Evolutionary conservation across 2,113 vertebrate species (phyloP), one percentile per base, ranked within the genome.

Genomic region (Fregetta grallaria): DNA sequence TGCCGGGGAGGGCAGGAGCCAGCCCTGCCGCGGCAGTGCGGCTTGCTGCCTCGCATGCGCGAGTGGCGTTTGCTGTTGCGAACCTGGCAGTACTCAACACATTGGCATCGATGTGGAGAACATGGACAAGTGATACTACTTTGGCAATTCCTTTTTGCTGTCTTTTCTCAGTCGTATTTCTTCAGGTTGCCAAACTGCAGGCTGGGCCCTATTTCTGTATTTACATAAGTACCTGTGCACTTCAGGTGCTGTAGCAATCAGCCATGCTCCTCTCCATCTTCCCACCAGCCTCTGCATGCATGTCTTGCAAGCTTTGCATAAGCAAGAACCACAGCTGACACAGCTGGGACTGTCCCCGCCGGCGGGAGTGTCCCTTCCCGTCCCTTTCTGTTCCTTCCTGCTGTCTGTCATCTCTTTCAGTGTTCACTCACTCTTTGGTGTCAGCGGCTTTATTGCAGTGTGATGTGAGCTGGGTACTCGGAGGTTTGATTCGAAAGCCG

Each of bases 151-250:
- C 36, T 44, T 71, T 66, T 59, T 55, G 11, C 83, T 77, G 4
- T 36, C 47, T 92, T 42, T 40, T 88, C 42, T 20, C 44, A 23
- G 68, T 10, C 38, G 12, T 42, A 16, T 83, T 82, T 58, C 75
- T 68, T 90, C 50, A 53, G 55, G 42, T 32, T 88, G 63, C 34
- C 62, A 53, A 29, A 58, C 40, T 56, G 75, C 40, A 44, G 75
- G 15, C 63, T 80, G 58, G 40, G 40, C 30, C 25, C 53, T 87
- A 3, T 15, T 21, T 52, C 71, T 83, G 32, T 55, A 12, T 58
- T 45, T 71, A 14, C 15, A 1, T n/a, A 38, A 73, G 74, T 25
- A 36, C 16, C 2, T 0, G 0, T 10, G 42, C 3, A 0, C 26
- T 65, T 59, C 32, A 45, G 19, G 45, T 9, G 65, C 79, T n/a